A percentile compares a stretch with the other conserved stretches of the same genome.
Conservation (phyloP, 2,797 vertebrate species). For the Pyrocephalus nanus region DNA sequence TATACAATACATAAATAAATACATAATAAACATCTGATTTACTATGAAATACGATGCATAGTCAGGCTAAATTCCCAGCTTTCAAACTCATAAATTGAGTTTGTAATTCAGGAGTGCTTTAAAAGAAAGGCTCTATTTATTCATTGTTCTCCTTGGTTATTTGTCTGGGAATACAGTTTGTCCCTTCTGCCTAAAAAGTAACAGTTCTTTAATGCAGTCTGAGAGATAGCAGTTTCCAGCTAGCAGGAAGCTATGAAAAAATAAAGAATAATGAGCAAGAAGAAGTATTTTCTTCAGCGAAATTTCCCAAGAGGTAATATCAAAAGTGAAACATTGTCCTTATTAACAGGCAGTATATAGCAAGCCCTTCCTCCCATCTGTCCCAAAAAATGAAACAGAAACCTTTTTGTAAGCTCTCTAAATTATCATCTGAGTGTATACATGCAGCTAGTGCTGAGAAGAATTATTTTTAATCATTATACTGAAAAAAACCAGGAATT, state of each 20-base stretch:
- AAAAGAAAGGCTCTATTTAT: slow-evolving; percentile 25
- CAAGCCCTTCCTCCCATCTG: neutral
- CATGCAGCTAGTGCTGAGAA: neutral
- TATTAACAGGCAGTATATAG: slow-evolving; percentile 31
- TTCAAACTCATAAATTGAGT: slow-evolving; percentile 23
- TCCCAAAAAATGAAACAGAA: neutral
- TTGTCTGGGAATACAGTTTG: slow-evolving; percentile 36
- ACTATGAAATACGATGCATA: neutral
- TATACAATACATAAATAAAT: neutral
- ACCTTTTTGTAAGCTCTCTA: slow-evolving; percentile 11
- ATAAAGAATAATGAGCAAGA: slow-evolving; percentile 36
- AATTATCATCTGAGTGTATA: neutral
- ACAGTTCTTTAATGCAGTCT: slow-evolving; percentile 25
- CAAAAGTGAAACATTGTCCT: slow-evolving; percentile 33
- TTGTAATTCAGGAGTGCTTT: slow-evolving; percentile 16
- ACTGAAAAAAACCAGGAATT: neutral
- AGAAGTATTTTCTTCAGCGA: neutral
- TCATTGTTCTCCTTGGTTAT: slow-evolving; percentile 37
- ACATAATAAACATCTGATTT: slow-evolving; percentile 22
- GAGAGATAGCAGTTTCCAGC: slow-evolving; percentile 19
- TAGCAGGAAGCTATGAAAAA: slow-evolving; percentile 23
- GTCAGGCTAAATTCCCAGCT: slow-evolving; percentile 5
- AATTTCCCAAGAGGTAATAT: slow-evolving; percentile 50
- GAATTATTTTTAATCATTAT: neutral
- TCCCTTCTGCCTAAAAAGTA: slow-evolving; percentile 38